Conservation (phyloP, 2,888 invertebrate species). For the Drosophila parthenogenetica region DNA sequence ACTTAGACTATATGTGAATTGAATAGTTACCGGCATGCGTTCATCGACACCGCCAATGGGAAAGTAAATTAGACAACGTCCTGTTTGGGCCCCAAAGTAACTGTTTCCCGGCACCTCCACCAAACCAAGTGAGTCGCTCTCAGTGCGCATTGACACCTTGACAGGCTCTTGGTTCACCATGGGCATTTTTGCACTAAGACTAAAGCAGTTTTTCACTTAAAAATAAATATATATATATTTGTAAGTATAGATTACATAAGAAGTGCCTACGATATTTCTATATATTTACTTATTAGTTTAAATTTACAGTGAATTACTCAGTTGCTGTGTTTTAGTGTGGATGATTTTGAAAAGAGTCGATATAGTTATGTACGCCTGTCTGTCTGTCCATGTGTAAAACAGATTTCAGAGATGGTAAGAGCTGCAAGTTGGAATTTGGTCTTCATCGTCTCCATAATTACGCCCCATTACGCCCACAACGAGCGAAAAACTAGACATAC, state of each 20-base stretch:
- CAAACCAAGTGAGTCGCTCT: slow-evolving; percentile 96
- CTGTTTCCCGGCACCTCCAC: slow-evolving; percentile 94
- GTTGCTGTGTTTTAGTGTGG: too few species aligned
- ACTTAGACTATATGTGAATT: not conserved
- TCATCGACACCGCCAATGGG: slow-evolving; percentile 96
- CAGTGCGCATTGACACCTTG: slow-evolving; percentile 83
- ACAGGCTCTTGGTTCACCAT: too few species aligned
- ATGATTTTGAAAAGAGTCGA: too few species aligned
- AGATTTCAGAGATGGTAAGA: too few species aligned
- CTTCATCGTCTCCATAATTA: too few species aligned
- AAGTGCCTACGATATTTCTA: not conserved
- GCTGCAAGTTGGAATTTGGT: too few species aligned
- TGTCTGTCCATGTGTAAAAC: too few species aligned
- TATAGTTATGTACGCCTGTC: too few species aligned
- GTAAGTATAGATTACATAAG: not conserved
- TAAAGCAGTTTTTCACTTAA: not conserved
- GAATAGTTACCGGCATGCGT: slow-evolving; percentile 95
- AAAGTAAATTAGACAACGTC: slow-evolving; percentile 96
- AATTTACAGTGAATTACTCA: too few species aligned
- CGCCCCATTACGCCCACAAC: too few species aligned
- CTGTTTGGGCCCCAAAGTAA: slow-evolving; percentile 98
- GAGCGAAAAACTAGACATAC: too few species aligned
- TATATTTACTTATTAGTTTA: too few species aligned
- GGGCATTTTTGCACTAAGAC: not conserved
- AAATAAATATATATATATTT: not conserved